These are phyloP conservation scores for Drosophila pseudotalamancana DNA, from an alignment of 2,888 invertebrate genomes.

Conservation along the genomic window DNA sequence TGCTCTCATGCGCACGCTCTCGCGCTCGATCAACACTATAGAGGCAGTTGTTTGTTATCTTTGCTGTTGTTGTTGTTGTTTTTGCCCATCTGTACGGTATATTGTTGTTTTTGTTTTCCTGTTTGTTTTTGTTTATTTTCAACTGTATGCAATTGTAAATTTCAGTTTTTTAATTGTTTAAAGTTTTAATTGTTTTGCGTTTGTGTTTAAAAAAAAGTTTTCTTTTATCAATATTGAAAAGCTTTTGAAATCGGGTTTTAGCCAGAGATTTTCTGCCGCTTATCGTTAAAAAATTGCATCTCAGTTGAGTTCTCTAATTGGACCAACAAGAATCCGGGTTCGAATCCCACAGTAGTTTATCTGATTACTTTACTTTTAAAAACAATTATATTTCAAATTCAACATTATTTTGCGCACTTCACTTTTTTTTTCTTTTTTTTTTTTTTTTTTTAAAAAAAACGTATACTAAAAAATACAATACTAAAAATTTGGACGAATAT, in stretches of 20 bases:
- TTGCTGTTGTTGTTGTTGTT: not conserved
- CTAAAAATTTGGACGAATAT: too few relatives aligned
- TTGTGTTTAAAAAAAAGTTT: not conserved
- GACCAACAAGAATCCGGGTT: too few relatives aligned
- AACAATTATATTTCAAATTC: too few relatives aligned
- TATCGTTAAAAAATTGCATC: conserved; percentile 1
- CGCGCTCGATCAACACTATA: not conserved
- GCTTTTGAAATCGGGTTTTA: conserved; percentile 11
- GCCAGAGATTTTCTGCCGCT: not conserved
- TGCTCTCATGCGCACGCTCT: not conserved
- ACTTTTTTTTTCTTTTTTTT: too few relatives aligned
- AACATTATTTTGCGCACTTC: too few relatives aligned
- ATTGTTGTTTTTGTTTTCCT: not conserved
- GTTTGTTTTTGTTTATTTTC: conserved; percentile 4
- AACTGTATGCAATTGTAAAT: conserved; percentile 14
- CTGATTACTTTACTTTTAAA: too few relatives aligned
- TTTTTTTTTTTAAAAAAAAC: too few relatives aligned
- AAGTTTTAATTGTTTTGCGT: conserved; percentile 10
- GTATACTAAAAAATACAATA: too few relatives aligned
- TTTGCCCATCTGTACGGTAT: not conserved
- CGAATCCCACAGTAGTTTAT: too few relatives aligned
- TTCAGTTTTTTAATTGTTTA: conserved; percentile 13
- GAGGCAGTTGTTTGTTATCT: not conserved
- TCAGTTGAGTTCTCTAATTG: too few relatives aligned
- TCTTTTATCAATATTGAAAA: conserved; percentile 15